phyloP scores from a whole-genome alignment of 1,140 invertebrate genomes.

The Anastrepha obliqua region DNA sequence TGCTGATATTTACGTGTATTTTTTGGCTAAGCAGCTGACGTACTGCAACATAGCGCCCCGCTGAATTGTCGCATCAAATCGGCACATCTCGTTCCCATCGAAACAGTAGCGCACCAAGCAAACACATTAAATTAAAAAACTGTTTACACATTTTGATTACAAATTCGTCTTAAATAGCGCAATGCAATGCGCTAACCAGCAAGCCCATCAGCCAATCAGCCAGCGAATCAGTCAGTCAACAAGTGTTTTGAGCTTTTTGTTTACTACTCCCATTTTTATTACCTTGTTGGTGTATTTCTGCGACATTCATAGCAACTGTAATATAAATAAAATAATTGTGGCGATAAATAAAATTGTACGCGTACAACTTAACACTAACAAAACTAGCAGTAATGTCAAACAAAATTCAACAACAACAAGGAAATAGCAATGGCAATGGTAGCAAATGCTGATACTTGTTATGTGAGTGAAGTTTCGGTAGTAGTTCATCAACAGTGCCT shows the following conservation, averaged over 20 bases:
- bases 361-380: conserved; percentile 40
- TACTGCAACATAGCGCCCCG: not conserved
- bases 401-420: not conserved
- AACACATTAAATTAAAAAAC: conserved; percentile 47
- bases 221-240: conserved; percentile 32
- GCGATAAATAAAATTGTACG: conserved; percentile 70
- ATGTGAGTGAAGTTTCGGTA: not conserved
- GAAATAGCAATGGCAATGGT: not conserved
- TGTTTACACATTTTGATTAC: conserved; percentile 71
- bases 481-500: not conserved
- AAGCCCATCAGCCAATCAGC: not conserved
- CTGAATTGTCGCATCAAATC: conserved; percentile 1
- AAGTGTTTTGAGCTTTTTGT: conserved; percentile 31
- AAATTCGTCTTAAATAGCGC: conserved; percentile 60
- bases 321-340: conserved; percentile 74
- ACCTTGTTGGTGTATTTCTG: conserved; percentile 27
- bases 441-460: not conserved
- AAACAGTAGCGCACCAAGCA: conserved; percentile 52
- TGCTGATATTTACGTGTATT: conserved; percentile 21
- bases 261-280: conserved; percentile 51
- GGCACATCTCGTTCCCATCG: conserved; percentile 25
- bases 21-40: not conserved
- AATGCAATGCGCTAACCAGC: conserved; percentile 24
- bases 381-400: conserved; percentile 9
- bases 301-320: conserved; percentile 60